Percentiles rank a stretch among this genome's conserved stretches.
Conservation (phyloP, 2,113 vertebrate genomes). For the Hippocampus mohnikei region DNA sequence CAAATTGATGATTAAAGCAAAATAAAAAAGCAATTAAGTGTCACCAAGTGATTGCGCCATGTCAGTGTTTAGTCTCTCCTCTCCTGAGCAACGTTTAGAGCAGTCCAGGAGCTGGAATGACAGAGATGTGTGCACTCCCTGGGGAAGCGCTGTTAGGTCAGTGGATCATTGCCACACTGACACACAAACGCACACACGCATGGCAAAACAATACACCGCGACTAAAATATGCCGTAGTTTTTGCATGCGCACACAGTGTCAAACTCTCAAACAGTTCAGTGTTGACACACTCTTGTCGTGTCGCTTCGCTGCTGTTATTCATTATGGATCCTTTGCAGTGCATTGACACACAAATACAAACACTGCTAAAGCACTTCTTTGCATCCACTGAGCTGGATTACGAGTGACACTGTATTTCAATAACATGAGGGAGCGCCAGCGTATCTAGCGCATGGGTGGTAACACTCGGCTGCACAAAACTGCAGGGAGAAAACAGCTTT, state of each 20-base stretch:
- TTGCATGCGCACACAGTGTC: constrained; percentile 36
- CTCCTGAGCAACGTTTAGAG: constrained; percentile 58
- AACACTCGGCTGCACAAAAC: constrained; percentile 2
- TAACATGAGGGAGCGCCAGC: constrained; percentile 28
- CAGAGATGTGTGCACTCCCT: constrained; percentile 66
- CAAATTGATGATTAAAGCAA: neutral
- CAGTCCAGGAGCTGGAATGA: constrained; percentile 68
- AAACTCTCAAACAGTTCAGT: constrained; percentile 39
- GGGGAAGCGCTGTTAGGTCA: constrained; percentile 73
- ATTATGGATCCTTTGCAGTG: constrained; percentile 37
- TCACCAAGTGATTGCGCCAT: neutral
- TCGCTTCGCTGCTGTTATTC: constrained; percentile 37
- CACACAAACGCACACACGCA: constrained; percentile 37
- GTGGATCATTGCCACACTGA: constrained; percentile 67
- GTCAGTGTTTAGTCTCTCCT: constrained; percentile 51
- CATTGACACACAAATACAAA: constrained; percentile 40
- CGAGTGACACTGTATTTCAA: constrained; percentile 31
- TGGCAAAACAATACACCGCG: constrained; percentile 27
- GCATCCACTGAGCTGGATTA: constrained; percentile 39
- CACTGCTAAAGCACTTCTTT: constrained; percentile 35
- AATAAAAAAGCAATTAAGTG: neutral
- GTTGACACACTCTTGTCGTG: constrained; percentile 43
- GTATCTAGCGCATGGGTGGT: constrained; percentile 15
- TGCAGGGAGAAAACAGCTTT: constrained; percentile 23
- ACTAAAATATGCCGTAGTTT: constrained; percentile 45